Evolutionary conservation across 2,797 vertebrate genomes (phyloP), one percentile per base, ranked within the genome.

Genomic region (Eupleurogrammus muticus): DNA sequence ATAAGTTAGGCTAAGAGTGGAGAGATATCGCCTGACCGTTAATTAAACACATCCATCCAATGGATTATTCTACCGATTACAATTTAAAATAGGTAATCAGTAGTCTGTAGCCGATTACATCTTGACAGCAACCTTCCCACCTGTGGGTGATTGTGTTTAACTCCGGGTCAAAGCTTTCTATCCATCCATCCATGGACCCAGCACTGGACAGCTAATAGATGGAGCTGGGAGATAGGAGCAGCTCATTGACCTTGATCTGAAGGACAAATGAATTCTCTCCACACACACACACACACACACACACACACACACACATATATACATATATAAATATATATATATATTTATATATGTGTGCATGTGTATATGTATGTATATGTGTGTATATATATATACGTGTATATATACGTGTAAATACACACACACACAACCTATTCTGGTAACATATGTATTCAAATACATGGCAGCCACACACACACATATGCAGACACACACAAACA

Each of bases 141-240:
- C 47, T 6, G 34, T 46, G 56, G 72, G 76, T 73, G 72, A 82
- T 58, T 79, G 59, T 73, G 80, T 82, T 89, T 73, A 83, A 82
- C 78, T 78, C 5, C 17, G 66, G 77, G 83, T 84, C 66, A 62
- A 67, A 77, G 70, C 70, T 59, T 74, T 80, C 70, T 34, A 74
- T 85, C 69, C 77, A 81, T 86, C 78, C 70, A 68, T 73, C 66
- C 59, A 52, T 55, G 49, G 68, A 67, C 49, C 62, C 49, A 62
- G 28, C 19, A 13, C 48, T 44, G 71, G 82, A 87, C 86, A 88
- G 87, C 73, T 86, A 90, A 87, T 85, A 92, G 85, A 91, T 89
- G 71, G 63, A 70, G 76, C 52, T 23, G 38, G 53, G 58, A 73
- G 88, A 90, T 83, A 44, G 61, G 70, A 62, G 40, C 59, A 63